A percentile compares a stretch with the other conserved stretches of the same genome.
phyloP scores from a whole-genome alignment of 2,888 invertebrate species.

The Trilocha varians region DNA sequence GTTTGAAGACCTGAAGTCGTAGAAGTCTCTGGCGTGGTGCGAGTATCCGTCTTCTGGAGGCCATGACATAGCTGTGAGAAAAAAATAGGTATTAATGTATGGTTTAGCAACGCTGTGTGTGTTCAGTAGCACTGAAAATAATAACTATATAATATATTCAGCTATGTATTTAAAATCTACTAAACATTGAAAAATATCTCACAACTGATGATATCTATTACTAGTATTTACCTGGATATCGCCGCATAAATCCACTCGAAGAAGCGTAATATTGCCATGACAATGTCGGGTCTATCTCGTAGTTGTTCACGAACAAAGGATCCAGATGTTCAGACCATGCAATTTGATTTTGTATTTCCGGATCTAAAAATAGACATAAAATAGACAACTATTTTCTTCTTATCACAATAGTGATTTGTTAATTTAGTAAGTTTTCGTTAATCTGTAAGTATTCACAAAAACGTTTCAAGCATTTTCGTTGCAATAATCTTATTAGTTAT shows the following conservation, averaged over 20 bases:
- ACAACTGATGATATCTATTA: neutral
- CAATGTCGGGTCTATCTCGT: conserved; percentile 89
- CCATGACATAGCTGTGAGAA: conserved; percentile 81
- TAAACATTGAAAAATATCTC: neutral
- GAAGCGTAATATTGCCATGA: conserved; percentile 99
- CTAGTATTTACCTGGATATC: conserved; percentile 87
- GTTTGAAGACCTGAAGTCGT: conserved; percentile 93
- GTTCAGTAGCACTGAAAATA: too few species aligned
- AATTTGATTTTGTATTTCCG: conserved; percentile 89
- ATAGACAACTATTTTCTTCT: conserved; percentile 8
- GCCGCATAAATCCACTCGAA: conserved; percentile 93
- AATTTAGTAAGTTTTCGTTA: too few species aligned
- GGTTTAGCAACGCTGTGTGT: too few species aligned
- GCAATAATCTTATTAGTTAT: too few species aligned
- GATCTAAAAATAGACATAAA: conserved; percentile 61
- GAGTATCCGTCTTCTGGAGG: conserved; percentile 86
- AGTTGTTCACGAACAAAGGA: conserved; percentile 90
- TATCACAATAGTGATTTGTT: too few species aligned
- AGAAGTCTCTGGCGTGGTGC: conserved; percentile 85
- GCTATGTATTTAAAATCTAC: too few species aligned
- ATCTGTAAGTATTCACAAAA: too few species aligned
- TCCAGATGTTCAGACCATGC: conserved; percentile 96
- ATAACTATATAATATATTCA: too few species aligned
- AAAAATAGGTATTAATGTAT: neutral
- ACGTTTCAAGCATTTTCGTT: too few species aligned